phyloP scores from a whole-genome alignment of 2,797 vertebrate species.

The Xenops minutus region DNA sequence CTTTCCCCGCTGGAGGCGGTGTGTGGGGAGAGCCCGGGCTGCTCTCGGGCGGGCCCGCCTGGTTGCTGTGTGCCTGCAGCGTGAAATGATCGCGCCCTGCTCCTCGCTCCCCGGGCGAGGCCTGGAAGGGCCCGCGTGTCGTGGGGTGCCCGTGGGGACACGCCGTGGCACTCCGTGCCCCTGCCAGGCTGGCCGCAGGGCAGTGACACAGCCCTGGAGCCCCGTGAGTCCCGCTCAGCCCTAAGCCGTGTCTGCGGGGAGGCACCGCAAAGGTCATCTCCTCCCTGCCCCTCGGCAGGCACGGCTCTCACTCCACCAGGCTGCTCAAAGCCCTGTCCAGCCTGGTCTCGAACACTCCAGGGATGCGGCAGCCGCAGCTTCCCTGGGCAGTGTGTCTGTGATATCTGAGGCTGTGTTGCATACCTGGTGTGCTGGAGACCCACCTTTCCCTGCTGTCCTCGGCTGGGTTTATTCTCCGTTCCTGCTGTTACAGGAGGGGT shows the following conservation, averaged over 20 bases:
- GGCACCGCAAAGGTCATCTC: background rate
- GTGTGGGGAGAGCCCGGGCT: background rate
- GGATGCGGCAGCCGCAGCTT: background rate
- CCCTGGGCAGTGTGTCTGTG: accelerated
- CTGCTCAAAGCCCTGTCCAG: background rate
- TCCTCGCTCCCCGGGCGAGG: accelerated
- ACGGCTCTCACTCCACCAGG: background rate
- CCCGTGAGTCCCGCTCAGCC: accelerated
- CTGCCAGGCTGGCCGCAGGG: background rate
- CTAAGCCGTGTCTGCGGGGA: accelerated
- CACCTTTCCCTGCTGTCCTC: accelerated
- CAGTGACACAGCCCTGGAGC: accelerated
- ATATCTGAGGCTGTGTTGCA: accelerated
- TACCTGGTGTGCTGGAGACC: background rate
- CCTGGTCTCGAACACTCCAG: background rate
- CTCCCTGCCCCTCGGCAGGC: background rate
- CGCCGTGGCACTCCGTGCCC: too few species aligned
- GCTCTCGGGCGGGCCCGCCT: accelerated
- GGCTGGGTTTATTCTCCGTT: background rate
- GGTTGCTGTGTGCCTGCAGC: accelerated
- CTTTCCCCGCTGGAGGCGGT: accelerated
- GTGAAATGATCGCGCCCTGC: accelerated
- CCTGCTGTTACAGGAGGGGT: background rate
- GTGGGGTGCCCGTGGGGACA: background rate
- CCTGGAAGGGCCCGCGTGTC: accelerated